These are phyloP conservation scores for Pangasius macronema DNA, from an alignment of 2,797 vertebrate species.

Conservation along the genomic window DNA sequence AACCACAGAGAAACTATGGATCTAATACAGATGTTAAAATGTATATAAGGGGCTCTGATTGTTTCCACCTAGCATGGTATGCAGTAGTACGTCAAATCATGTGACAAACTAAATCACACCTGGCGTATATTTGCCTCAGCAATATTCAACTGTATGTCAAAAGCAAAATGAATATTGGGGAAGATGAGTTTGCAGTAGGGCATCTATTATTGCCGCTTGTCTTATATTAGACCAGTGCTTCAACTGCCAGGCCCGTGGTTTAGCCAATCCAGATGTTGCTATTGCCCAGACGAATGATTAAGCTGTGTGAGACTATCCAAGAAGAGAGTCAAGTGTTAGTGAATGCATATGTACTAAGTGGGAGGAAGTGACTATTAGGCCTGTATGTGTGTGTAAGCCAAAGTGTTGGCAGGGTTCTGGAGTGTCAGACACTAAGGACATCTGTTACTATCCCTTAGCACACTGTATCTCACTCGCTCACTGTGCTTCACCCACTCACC, in stretches of 20 bases:
- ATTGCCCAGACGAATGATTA: slow-evolving; percentile 23
- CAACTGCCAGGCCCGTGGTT: slow-evolving; percentile 1
- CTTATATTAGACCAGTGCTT: neutral
- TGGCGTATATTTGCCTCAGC: neutral
- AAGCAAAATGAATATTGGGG: neutral
- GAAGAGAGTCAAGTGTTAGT: slow-evolving; percentile 23
- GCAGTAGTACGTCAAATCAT: neutral
- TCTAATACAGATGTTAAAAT: neutral
- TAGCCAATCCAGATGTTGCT: slow-evolving; percentile 29
- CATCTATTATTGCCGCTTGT: neutral
- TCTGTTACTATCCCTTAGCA: slow-evolving; percentile 57
- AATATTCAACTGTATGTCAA: neutral
- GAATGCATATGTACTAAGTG: slow-evolving; percentile 38
- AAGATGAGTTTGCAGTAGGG: neutral
- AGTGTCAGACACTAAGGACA: slow-evolving; percentile 63
- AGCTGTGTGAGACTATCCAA: slow-evolving; percentile 12
- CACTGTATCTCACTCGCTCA: slow-evolving; percentile 45
- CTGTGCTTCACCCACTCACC: slow-evolving; percentile 46
- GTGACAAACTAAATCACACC: neutral
- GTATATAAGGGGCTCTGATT: neutral
- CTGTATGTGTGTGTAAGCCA: slow-evolving; percentile 46
- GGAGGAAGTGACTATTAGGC: slow-evolving; percentile 32
- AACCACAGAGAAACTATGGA: neutral
- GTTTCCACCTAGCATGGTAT: neutral
- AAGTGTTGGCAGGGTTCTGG: slow-evolving; percentile 58